A percentile compares a stretch with the other conserved stretches of the same genome.
These are phyloP conservation scores for Sternarchorhynchus goeldii DNA, from an alignment of 2,797 vertebrate genomes.

Conservation along the genomic window DNA sequence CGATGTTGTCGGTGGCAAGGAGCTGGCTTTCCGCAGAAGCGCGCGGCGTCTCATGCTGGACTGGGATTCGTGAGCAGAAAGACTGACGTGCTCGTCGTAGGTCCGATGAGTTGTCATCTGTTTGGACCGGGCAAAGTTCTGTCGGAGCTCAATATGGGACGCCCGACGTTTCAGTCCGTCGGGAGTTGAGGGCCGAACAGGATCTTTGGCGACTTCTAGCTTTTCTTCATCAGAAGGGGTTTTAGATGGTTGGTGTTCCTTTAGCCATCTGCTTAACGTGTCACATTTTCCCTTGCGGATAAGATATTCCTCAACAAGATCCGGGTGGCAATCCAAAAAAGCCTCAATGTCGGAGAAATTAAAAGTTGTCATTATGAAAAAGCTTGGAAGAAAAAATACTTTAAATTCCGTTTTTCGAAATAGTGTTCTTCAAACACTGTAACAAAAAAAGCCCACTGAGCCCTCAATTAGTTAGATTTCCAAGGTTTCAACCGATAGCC, in stretches of 20 bases:
- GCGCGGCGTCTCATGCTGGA: slow-evolving; percentile 78
- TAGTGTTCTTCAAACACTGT: too few relatives aligned
- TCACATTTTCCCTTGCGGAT: slow-evolving; percentile 75
- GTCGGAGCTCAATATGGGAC: slow-evolving; percentile 80
- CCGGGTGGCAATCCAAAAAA: slow-evolving; percentile 79
- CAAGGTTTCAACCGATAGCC: not conserved
- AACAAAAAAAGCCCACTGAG: slow-evolving; percentile 13
- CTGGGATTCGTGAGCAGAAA: slow-evolving; percentile 73
- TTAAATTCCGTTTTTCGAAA: too few relatives aligned
- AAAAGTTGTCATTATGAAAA: slow-evolving; percentile 71
- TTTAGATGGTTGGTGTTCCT: slow-evolving; percentile 71
- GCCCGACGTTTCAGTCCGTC: slow-evolving; percentile 76
- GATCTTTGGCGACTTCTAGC: slow-evolving; percentile 62
- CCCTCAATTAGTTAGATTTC: not conserved
- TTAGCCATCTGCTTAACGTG: slow-evolving; percentile 74
- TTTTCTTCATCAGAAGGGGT: slow-evolving; percentile 66
- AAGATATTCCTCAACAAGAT: slow-evolving; percentile 80
- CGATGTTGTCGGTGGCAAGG: slow-evolving; percentile 79
- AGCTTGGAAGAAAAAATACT: not conserved
- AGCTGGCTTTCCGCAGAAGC: slow-evolving; percentile 82
- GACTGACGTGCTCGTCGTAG: slow-evolving; percentile 78
- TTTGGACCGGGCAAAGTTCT: slow-evolving; percentile 81
- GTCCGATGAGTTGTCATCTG: slow-evolving; percentile 76
- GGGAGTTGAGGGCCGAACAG: slow-evolving; percentile 64
- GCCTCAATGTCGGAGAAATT: slow-evolving; percentile 80